A percentile compares a stretch with the other conserved stretches of the same genome.
Evolutionary conservation across 2,888 invertebrate species (phyloP).

Genomic region (Hyposoter didymator): DNA sequence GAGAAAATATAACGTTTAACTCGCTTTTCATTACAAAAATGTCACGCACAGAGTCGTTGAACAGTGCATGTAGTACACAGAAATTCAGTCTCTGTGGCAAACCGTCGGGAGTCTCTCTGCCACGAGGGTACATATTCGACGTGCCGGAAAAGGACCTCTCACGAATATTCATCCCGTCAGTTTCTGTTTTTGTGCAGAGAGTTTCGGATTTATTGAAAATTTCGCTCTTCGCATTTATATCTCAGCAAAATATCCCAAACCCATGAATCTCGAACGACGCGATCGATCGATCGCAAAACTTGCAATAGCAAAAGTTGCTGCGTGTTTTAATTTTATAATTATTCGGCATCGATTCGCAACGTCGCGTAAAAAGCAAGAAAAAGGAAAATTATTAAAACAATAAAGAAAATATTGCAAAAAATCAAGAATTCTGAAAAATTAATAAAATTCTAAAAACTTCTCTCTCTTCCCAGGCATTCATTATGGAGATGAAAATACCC

Average conservation of each 20-base stretch:
- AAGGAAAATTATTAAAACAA: neutral
- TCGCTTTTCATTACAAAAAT: constrained; percentile 84
- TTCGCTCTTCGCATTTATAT: neutral
- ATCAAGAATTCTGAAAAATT: neutral
- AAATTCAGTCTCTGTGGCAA: constrained; percentile 48
- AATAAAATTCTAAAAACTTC: no score
- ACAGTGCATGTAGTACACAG: constrained; percentile 59
- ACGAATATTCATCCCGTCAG: constrained; percentile 31
- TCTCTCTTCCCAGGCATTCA: neutral
- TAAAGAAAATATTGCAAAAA: neutral
- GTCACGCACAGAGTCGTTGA: constrained; percentile 80
- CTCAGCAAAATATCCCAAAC: no score
- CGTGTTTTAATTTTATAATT: neutral
- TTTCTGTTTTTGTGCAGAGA: constrained; percentile 14
- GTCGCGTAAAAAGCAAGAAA: neutral
- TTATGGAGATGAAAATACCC: neutral
- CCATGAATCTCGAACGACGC: no score
- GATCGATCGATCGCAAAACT: no score
- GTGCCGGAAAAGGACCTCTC: constrained; percentile 57
- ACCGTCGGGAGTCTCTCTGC: constrained; percentile 20
- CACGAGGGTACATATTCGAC: constrained; percentile 53
- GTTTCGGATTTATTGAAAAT: neutral
- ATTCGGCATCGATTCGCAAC: neutral
- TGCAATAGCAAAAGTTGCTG: no score
- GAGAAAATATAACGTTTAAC: constrained; percentile 75